Base-by-base conservation (phyloP, 2,888 invertebrate genomes). In the Rhabditoides inermis region DNA sequence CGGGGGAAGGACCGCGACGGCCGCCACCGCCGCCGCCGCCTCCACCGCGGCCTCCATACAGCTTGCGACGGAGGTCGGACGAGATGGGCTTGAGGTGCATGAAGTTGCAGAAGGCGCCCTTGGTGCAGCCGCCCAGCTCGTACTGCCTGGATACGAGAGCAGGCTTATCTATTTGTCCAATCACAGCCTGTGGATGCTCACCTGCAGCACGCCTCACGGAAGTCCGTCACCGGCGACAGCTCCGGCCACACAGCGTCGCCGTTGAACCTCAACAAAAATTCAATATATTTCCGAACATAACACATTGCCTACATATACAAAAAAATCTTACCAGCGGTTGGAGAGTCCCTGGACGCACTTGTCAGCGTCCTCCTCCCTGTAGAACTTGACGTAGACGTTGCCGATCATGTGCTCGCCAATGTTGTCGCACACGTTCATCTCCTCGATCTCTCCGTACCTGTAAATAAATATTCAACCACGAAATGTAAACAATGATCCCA, bases 401-500 rank as follows among this genome's bases (percentile, higher is more conserved):
- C 98, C 98, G 37, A 98, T 94, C 61, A 98, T 82, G 46, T 62
- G 62, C 50, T 62, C 62, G 7, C 63, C 67, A 56, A 98, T 84
- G 79, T 98, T 98, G 80, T 98, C 95, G 80, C 98, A 98, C 2
- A 98, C 94, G 81, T 98, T 95, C 94, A 98, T 95, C 80, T 98
- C 95, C 79, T 98, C 95, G 73, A 98, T 95, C 81, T 94, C 92
- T 0, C 95, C 95, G 80, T 95, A 98, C 58, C 56, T 26, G 20
- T 4, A 5, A 3, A 25, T 26, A 15, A 45, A n/a, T n/a, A n/a
- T n/a, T 27, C 26, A 22, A 42, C 42, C 23, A 18, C 42, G 22
- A 49, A 42, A 28, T 42, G 20, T 15, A 18, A 44, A 23, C 42
- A 15, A 27, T 27, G 23, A 26, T 23, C 50, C 5, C 23, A 37